Evolutionary conservation across 2,113 vertebrate species (phyloP), one percentile per base, ranked within the genome.

Genomic region (Lepus europaeus): DNA sequence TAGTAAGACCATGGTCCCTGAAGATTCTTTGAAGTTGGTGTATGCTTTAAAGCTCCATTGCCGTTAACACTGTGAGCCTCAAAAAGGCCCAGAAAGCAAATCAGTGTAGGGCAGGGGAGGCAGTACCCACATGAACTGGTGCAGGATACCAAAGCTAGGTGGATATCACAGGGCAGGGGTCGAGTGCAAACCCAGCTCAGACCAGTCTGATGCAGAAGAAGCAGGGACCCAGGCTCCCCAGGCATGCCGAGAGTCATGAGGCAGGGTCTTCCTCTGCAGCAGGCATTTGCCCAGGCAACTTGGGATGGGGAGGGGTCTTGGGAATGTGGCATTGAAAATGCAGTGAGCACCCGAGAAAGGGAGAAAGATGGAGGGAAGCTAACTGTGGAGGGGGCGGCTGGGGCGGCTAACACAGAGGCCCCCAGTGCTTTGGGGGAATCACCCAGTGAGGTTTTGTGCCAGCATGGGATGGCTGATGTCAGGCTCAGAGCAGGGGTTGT

Each of bases 371-470:
- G 33, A 12, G 61, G 36, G 61, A 39, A 63, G 45, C 45, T 45
- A 45, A 31, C 0, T 2, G 25, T 0, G 12, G 45, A 49, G 53
- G 53, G 31, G 8, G 81, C 45, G n/a, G 20, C 0, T 17, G 2
- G 9, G 19, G 0, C 19, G 51, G 13, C 27, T 66, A 3, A 33
- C 39, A 33, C 29, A 64, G 64, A 23, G 27, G 49, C 17, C 39
- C 49, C 68, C 64, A 16, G 80, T 22, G 29, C 85, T 77, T 9
- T 10, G 56, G 74, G n/a, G 2, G 23, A 66, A n/a, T 16, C 16
- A 29, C 13, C 25, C 36, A 39, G 66, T 56, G 66, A 95, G 81
- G 76, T 80, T n/a, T 56, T 0, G 0, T 5, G 81, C 23, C 13
- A 39, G 45, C 36, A 49, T 2, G 31, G 81, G 63, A 69, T 33